These are phyloP conservation scores for Xenentodon cancila DNA, from an alignment of 2,797 vertebrate genomes.

Conservation along the genomic window DNA sequence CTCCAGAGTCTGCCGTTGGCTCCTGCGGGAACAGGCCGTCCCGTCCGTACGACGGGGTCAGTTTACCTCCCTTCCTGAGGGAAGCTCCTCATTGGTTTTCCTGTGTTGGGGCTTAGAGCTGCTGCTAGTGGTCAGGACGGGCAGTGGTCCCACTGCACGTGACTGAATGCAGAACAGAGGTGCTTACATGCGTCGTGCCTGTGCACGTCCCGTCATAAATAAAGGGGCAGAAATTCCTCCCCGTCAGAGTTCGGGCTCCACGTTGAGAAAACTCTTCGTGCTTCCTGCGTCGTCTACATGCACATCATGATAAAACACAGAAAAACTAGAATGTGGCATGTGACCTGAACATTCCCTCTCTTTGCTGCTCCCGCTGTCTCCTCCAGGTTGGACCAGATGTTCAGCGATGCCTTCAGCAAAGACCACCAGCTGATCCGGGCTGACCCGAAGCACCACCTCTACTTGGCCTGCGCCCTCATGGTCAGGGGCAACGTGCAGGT, in stretches of 20 bases:
- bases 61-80: no score
- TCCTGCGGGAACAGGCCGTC: no score
- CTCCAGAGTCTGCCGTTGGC: no score
- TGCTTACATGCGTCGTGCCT: slow-evolving; percentile 39
- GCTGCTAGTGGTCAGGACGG: slow-evolving; percentile 26
- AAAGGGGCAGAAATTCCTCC: slow-evolving; percentile 13
- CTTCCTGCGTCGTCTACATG: no score
- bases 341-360: not conserved
- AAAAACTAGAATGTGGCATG: not conserved
- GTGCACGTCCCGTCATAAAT: slow-evolving; percentile 34
- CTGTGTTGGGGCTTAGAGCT: not conserved
- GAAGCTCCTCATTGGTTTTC: no score
- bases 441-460: slow-evolving; percentile 90
- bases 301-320: no score
- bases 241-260: no score
- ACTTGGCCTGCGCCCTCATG: slow-evolving; percentile 94
- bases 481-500: slow-evolving; percentile 93
- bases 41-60: no score
- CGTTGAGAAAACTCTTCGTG: no score
- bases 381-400: slow-evolving; percentile 95
- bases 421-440: slow-evolving; percentile 92
- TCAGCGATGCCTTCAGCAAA: slow-evolving; percentile 95
- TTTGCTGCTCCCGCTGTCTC: not conserved
- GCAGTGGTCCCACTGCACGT: not conserved
- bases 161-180: slow-evolving; percentile 1